Conservation (phyloP, 1,140 invertebrate genomes). For the Drosophila chauvacae region DNA sequence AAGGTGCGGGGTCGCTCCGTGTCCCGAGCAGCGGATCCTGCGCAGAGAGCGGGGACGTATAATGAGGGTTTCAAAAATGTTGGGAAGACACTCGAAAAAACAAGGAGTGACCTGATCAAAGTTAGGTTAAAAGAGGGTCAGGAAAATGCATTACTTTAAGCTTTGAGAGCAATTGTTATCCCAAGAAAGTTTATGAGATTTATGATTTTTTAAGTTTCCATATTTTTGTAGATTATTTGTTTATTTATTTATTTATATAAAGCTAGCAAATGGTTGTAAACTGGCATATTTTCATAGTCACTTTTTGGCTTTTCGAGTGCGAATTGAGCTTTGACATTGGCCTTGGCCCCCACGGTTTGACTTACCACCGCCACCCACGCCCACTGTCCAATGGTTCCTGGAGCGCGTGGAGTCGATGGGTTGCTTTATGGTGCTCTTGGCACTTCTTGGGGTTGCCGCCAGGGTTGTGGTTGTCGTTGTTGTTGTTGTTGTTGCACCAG, state of each 20-base stretch:
- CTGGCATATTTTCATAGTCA: background rate
- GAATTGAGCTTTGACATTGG: background rate
- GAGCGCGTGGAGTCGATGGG: slow-evolving; percentile 57
- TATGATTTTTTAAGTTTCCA: no score
- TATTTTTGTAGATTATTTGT: no score
- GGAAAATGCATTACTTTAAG: no score
- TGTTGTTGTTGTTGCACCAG: slow-evolving; percentile 13
- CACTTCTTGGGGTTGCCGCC: slow-evolving; percentile 51
- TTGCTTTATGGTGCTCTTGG: slow-evolving; percentile 55
- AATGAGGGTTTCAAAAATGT: slow-evolving; percentile 13
- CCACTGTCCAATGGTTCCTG: slow-evolving; percentile 61
- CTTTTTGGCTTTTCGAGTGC: background rate
- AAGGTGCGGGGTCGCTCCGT: slow-evolving; percentile 86
- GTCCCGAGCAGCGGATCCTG: slow-evolving; percentile 79
- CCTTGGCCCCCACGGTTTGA: background rate
- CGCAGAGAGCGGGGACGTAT: background rate
- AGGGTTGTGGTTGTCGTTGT: slow-evolving; percentile 7
- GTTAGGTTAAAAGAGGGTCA: background rate
- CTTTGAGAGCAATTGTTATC: no score
- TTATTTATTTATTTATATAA: background rate
- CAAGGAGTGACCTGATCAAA: fast-evolving
- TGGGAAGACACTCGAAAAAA: slow-evolving; percentile 3
- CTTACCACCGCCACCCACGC: slow-evolving; percentile 24
- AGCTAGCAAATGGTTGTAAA: no score
- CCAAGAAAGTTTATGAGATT: no score